Percentiles rank a stretch among this genome's conserved stretches.
These are phyloP conservation scores for Mesocentrotus franciscanus DNA, from an alignment of 53 echinoderm and acorn worm genomes.

Conservation along the genomic window DNA sequence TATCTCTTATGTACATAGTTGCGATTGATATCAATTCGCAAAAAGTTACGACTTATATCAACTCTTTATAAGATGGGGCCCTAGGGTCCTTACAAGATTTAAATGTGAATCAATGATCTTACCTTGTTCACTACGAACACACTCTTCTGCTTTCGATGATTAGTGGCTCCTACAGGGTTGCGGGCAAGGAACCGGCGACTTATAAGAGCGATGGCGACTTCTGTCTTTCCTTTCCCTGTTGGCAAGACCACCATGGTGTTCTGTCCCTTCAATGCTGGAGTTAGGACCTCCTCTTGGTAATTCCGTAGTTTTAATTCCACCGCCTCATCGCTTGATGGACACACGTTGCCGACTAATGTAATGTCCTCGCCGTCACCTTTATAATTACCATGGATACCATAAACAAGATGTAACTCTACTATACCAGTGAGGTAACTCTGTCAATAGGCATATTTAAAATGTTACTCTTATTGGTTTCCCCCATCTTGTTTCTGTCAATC, in stretches of 20 bases:
- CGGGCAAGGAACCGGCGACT: background rate
- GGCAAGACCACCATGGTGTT: conserved; percentile 44
- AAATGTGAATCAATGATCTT: background rate
- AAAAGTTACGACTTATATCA: too few species aligned
- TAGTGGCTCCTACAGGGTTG: conserved; percentile 5
- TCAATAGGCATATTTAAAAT: background rate
- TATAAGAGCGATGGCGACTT: conserved; percentile 49
- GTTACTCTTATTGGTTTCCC: background rate
- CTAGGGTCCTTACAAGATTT: background rate
- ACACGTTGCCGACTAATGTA: background rate
- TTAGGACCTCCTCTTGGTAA: conserved; percentile 38
- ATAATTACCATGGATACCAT: background rate
- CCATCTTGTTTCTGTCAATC: too few species aligned
- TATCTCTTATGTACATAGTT: too few species aligned
- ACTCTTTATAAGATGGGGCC: too few species aligned
- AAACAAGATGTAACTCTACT: background rate
- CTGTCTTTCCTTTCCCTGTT: conserved; percentile 55
- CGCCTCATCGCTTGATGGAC: background rate
- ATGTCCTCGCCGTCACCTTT: background rate
- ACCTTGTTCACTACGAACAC: conserved; percentile 86
- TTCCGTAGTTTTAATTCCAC: background rate
- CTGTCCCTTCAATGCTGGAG: background rate
- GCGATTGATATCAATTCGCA: too few species aligned
- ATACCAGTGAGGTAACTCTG: background rate
- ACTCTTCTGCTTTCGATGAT: conserved; percentile 33